Evolutionary conservation across 2,888 invertebrate genomes (phyloP).

Genomic region (Hyposoter didymator): DNA sequence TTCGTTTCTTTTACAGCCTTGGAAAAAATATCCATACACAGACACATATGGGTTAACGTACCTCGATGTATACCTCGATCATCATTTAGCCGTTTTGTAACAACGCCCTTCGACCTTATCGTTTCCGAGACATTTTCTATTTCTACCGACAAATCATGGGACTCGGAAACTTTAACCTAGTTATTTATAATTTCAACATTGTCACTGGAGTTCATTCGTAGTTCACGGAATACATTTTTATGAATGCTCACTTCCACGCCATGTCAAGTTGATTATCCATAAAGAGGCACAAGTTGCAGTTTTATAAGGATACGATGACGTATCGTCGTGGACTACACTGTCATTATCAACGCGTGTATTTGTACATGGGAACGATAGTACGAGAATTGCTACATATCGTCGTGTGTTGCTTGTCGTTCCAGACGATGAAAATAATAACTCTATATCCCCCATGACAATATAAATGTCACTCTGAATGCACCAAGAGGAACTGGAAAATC

Average conservation of each 20-base stretch:
- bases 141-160: constrained; percentile 31
- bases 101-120: constrained; percentile 30
- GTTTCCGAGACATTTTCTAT: constrained; percentile 12
- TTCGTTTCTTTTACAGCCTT: background rate
- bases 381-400: constrained; percentile 13
- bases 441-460: constrained; percentile 20
- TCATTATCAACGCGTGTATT: background rate
- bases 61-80: constrained; percentile 11
- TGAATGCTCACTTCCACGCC: background rate
- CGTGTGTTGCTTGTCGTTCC: background rate
- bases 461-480: constrained; percentile 11
- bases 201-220: background rate
- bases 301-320: constrained; percentile 18
- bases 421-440: constrained; percentile 31
- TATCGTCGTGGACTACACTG: constrained; percentile 1
- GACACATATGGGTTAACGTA: constrained; percentile 3
- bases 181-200: constrained; percentile 37
- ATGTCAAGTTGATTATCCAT: constrained; percentile 29
- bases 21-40: background rate
- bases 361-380: background rate
- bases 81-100: constrained; percentile 29
- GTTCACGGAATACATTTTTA: constrained; percentile 1
- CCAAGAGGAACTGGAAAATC: constrained; percentile 22
- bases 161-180: background rate
- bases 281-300: constrained; percentile 1